Evolutionary conservation across 2,113 vertebrate species (phyloP).

Genomic region (Misgurnus mizolepis): DNA sequence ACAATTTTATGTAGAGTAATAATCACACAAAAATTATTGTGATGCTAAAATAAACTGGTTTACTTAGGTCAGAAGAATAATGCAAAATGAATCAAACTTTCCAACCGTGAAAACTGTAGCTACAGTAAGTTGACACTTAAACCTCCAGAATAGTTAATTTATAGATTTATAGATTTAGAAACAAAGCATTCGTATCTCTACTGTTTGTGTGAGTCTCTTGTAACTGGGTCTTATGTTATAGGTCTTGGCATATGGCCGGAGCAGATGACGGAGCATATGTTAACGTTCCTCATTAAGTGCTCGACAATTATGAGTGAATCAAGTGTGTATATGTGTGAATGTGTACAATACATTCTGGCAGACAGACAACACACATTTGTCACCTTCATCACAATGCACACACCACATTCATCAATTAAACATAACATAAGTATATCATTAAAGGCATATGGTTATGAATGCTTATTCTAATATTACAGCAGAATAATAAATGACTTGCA

Average conservation of each 20-base stretch:
- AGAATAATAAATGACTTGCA: not conserved
- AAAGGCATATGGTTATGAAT: not conserved
- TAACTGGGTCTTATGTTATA: slow-evolving; percentile 46
- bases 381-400: not conserved
- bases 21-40: not conserved
- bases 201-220: not conserved
- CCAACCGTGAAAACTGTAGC: too few species aligned
- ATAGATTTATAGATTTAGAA: too few species aligned
- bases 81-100: too few species aligned
- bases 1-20: not conserved
- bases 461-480: slow-evolving; percentile 11
- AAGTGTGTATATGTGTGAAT: slow-evolving; percentile 10
- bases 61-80: too few species aligned
- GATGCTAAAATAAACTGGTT: too few species aligned
- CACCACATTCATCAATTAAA: not conserved
- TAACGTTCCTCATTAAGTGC: slow-evolving; percentile 42
- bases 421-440: slow-evolving; percentile 4
- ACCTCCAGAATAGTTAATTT: not conserved
- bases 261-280: slow-evolving; percentile 67
- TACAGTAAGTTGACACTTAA: too few species aligned
- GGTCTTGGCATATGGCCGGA: slow-evolving; percentile 59
- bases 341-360: not conserved
- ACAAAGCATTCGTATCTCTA: not conserved
- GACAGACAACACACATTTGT: not conserved
- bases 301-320: slow-evolving; percentile 57